Percentiles rank a stretch among this genome's conserved stretches.
Conservation (phyloP, 2,113 vertebrate species). For the Laterallus jamaicensis region DNA sequence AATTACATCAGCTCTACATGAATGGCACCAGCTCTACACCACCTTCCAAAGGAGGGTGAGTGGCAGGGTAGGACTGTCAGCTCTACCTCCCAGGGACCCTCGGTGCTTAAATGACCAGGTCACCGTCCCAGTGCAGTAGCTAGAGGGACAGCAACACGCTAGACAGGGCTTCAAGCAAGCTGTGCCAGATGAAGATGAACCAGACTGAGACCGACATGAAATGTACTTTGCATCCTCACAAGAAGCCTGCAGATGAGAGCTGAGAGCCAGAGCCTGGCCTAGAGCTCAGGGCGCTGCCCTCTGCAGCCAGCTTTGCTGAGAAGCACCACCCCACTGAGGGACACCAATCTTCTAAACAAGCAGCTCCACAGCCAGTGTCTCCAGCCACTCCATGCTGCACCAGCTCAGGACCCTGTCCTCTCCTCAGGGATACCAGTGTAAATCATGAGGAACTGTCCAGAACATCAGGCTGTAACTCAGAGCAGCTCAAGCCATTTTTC, state of each 20-base stretch:
- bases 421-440: background rate
- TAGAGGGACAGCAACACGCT: background rate
- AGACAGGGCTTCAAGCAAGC: background rate
- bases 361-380: background rate
- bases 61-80: background rate
- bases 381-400: background rate
- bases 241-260: background rate
- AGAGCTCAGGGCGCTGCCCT: background rate
- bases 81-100: background rate
- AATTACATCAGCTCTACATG: background rate
- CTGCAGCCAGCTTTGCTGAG: background rate
- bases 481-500: background rate
- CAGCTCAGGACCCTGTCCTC: background rate
- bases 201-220: background rate
- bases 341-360: background rate
- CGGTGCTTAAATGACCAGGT: background rate
- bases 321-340: background rate
- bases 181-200: background rate
- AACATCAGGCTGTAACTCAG: background rate
- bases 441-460: background rate
- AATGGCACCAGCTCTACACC: background rate
- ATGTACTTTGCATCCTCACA: background rate
- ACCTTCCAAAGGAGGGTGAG: background rate
- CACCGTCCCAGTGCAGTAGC: background rate
- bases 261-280: background rate